A percentile compares a stretch with the other conserved stretches of the same genome.
phyloP scores from a whole-genome alignment of 2,113 vertebrate genomes.

The Mormoops blainvillei region DNA sequence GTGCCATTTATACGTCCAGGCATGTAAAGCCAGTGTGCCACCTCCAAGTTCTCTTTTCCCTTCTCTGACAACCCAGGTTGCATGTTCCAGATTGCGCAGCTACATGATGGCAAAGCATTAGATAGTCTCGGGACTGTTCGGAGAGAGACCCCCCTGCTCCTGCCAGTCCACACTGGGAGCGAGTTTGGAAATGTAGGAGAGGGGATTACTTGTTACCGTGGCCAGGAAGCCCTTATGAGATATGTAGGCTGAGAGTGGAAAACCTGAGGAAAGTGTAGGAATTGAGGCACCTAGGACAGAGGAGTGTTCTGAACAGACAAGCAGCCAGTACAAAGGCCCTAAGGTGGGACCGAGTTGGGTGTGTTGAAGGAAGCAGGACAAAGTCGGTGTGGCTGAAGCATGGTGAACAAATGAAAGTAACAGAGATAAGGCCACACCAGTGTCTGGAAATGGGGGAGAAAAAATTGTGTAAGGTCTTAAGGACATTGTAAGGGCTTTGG shows the following conservation, averaged over 20 bases:
- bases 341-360: background rate
- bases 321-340: background rate
- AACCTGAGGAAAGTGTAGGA: background rate
- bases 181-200: background rate
- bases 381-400: background rate
- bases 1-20: background rate
- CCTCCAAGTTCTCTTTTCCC: background rate
- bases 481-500: background rate
- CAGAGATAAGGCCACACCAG: background rate
- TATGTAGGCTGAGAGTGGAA: background rate
- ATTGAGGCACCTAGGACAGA: background rate
- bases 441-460: background rate
- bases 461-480: background rate
- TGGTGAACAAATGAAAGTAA: background rate
- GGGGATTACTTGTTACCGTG: background rate
- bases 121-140: background rate
- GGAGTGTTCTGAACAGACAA: background rate
- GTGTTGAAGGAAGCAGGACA: background rate
- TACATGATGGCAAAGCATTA: background rate
- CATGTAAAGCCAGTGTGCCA: background rate
- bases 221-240: background rate
- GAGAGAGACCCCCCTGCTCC: background rate
- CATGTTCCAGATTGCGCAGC: background rate
- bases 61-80: background rate
- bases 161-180: background rate